Base-by-base conservation (phyloP, 2,888 invertebrate species). In the Scaptomyza polygonia region DNA sequence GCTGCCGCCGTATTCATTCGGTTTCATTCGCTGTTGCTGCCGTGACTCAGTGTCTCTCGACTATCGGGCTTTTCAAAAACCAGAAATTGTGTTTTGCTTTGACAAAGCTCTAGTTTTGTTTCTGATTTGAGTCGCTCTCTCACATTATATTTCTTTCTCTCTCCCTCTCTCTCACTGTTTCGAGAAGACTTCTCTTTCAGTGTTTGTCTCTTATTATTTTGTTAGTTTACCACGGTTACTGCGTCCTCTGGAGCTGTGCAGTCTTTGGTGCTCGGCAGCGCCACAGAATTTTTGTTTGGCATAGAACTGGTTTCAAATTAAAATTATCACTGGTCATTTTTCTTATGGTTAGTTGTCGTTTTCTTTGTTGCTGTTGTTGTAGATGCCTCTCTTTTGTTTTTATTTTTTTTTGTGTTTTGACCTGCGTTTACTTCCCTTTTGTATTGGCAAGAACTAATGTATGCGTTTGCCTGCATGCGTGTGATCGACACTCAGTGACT, bases 291-390 rank as follows among this genome's bases (percentile, higher is more conserved):
- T 79, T 88, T 79, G 88, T 83, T 84, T 86, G 88, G 84, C 86
- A 88, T 84, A 81, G 78, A 87, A 89, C 89, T 79, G 90, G 89
- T 89, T 89, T 89, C 84, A 88, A 90, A 89, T 90, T 89, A 90
- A 90, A 90, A 90, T 89, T 88, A 89, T 90, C 90, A 88, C 78
- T 87, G 89, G 89, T 89, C 88, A 89, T 89, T 89, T 89, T 83
- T 88, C 81, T 83, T 88, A 79, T 85, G 83, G 72, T 75, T 88
- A 86, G 75, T 85, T 88, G 79, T 82, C 86, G 86, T 87, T 86
- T 78, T 82, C 75, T 85, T 86, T 70, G 67, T 66, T 56, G 64
- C 69, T 77, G 54, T 59, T 65, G 16, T 57, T 49, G 62, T 67
- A 44, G 48, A 48, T 72, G 63, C 36, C 58, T 45, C 18, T 74